Evolutionary conservation across 2,797 vertebrate species (phyloP), one percentile per base, ranked within the genome.

Genomic region (Thaleichthys pacificus): DNA sequence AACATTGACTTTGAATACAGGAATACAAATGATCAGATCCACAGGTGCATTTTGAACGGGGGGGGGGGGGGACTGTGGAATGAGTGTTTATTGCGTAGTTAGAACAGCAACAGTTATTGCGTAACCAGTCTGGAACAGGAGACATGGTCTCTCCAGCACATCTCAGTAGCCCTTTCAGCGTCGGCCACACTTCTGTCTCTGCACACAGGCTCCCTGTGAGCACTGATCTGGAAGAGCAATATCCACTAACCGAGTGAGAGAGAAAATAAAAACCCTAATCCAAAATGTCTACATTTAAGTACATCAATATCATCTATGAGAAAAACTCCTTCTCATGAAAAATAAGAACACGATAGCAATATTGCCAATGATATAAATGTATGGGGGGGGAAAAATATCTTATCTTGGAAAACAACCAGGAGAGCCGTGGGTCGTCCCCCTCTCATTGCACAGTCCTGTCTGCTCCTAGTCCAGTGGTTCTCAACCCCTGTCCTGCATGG

Each of bases 361-460:
- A 74, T 73, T 63, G 75, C 75, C 60, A 77, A 74, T 72, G 62
- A 74, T 71, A 70, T 60, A 79, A 80, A 68, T 14, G 67, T 66
- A 72, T 47, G 42, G 11, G 42, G 38, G 7, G 42, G 38, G 68
- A 22, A 65, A 65, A 75, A 79, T 61, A 68, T 49, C 32, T 76
- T 35, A 74, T 78, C 38, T 71, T 77, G 32, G 51, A 72, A 77
- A 83, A 79, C 75, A 15, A 81, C 60, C 51, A 73, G 67, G 70
- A 64, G 72, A 70, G 57, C 70, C 42, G 69, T 78, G 69, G 66
- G 58, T 70, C 74, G 47, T 58, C 63, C 38, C 47, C 19, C 4
- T 77, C 4, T 77, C 81, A 80, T 82, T 81, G 77, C 76, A 82
- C 77, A 68, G 74, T 68, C 51, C 58, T 71, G 15, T 56, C 71